Conservation (phyloP, 2,888 invertebrate species). For the Priocnemis perturbator region DNA sequence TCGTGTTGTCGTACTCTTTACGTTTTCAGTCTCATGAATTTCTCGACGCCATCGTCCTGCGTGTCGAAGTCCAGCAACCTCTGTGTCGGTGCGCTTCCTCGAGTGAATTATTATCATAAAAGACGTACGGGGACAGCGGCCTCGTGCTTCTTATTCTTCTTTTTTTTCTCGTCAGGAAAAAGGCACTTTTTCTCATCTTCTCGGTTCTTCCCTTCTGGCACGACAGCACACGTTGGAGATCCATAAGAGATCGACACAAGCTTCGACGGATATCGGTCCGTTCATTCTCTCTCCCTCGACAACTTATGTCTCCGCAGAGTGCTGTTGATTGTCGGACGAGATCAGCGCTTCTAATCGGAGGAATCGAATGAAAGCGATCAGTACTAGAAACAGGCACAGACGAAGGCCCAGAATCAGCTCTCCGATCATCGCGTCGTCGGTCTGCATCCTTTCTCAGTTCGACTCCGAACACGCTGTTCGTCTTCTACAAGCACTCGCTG, state of each 20-base stretch:
- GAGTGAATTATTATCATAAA: slow-evolving; percentile 11
- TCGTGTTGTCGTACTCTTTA: slow-evolving; percentile 70
- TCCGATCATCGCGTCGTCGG: slow-evolving; percentile 3
- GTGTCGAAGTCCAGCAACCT: slow-evolving; percentile 47
- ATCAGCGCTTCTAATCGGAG: slow-evolving; percentile 5
- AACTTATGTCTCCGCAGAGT: background rate
- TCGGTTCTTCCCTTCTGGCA: background rate
- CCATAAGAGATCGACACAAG: too few species aligned
- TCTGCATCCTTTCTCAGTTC: background rate
- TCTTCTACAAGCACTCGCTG: slow-evolving; percentile 44
- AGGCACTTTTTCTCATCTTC: slow-evolving; percentile 27
- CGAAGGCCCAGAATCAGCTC: slow-evolving; percentile 7
- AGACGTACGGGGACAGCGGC: background rate
- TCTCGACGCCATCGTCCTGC: slow-evolving; percentile 58
- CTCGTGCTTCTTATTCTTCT: too few species aligned
- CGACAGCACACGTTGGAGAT: too few species aligned
- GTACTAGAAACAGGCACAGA: background rate
- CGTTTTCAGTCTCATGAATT: slow-evolving; percentile 72
- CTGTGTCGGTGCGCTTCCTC: slow-evolving; percentile 24
- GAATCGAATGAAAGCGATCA: slow-evolving; percentile 10
- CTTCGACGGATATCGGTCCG: too few species aligned
- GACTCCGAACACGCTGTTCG: too few species aligned
- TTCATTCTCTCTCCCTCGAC: background rate
- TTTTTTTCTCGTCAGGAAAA: slow-evolving; percentile 15
- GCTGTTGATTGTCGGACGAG: slow-evolving; percentile 9